phyloP scores from a whole-genome alignment of 1,140 invertebrate genomes.

The Oncopodura yosiiana region DNA sequence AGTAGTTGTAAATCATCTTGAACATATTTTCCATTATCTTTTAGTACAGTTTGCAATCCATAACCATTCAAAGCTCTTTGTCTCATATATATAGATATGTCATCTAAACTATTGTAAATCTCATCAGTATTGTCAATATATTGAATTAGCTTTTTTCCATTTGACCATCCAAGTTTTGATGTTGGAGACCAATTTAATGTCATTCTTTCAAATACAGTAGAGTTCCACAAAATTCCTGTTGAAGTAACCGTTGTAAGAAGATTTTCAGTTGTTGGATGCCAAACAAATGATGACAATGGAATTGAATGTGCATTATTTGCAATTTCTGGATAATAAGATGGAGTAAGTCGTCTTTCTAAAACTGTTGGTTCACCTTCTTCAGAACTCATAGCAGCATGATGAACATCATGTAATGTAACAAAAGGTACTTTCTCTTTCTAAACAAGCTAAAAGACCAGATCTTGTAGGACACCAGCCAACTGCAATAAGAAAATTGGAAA shows the following conservation, averaged over 20 bases:
- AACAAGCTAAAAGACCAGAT: conserved; percentile 60
- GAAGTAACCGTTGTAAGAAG: conserved; percentile 57
- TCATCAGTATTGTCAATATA: conserved; percentile 45
- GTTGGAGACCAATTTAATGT: conserved; percentile 65
- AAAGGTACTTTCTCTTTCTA: conserved; percentile 58
- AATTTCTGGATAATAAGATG: conserved; percentile 34
- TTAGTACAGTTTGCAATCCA: conserved; percentile 54
- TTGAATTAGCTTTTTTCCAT: conserved; percentile 56
- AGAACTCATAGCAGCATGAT: conserved; percentile 55
- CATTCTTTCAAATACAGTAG: conserved; percentile 67
- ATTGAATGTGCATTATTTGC: neutral
- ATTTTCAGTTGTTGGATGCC: conserved; percentile 71
- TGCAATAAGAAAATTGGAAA: neutral
- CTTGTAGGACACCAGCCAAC: conserved; percentile 62
- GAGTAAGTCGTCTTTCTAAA: conserved; percentile 54
- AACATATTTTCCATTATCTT: conserved; percentile 32
- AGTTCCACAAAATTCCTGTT: conserved; percentile 53
- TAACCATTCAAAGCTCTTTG: conserved; percentile 60
- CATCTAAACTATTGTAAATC: conserved; percentile 49
- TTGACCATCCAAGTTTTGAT: conserved; percentile 62
- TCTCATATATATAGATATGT: conserved; percentile 65
- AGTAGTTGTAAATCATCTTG: conserved; percentile 43
- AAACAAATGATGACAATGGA: conserved; percentile 60
- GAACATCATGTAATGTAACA: conserved; percentile 69
- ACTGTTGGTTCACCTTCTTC: conserved; percentile 64